Conservation (phyloP, 2,888 invertebrate species). For the Enchytraeus crypticus region DNA sequence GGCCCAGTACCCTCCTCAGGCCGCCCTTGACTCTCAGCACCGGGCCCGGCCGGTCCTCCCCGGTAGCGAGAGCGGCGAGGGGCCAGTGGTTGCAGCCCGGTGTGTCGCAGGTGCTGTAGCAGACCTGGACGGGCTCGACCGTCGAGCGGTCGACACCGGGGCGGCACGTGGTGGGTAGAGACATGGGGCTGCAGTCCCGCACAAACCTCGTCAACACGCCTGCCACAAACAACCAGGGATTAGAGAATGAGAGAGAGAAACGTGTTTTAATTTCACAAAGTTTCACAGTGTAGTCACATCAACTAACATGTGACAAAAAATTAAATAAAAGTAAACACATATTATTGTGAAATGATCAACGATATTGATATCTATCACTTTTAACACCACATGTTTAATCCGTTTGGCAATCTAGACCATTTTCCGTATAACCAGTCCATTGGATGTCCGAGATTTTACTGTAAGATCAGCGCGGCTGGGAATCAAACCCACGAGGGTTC, state of each 20-base stretch:
- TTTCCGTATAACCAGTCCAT: too few species aligned
- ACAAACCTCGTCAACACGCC: background rate
- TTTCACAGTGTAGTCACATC: background rate
- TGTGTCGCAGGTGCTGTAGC: slow-evolving; percentile 2
- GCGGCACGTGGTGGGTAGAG: background rate
- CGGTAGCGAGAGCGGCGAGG: too few species aligned
- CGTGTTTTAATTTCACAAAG: background rate
- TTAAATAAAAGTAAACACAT: too few species aligned
- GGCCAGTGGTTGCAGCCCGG: background rate
- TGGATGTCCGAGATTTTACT: too few species aligned
- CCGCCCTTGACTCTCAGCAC: too few species aligned
- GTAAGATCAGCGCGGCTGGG: too few species aligned
- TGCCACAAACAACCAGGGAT: background rate
- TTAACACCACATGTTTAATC: too few species aligned
- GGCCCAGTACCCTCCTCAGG: too few species aligned
- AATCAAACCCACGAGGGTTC: too few species aligned
- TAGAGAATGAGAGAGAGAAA: background rate
- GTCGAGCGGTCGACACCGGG: background rate
- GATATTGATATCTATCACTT: too few species aligned
- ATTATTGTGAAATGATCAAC: background rate
- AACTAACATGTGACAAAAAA: background rate
- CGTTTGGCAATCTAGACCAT: too few species aligned
- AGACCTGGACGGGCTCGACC: background rate
- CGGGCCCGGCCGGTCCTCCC: too few species aligned
- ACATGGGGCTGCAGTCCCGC: background rate